Evolutionary conservation across 2,113 vertebrate species (phyloP).

Genomic region (Prunella fulvescens): DNA sequence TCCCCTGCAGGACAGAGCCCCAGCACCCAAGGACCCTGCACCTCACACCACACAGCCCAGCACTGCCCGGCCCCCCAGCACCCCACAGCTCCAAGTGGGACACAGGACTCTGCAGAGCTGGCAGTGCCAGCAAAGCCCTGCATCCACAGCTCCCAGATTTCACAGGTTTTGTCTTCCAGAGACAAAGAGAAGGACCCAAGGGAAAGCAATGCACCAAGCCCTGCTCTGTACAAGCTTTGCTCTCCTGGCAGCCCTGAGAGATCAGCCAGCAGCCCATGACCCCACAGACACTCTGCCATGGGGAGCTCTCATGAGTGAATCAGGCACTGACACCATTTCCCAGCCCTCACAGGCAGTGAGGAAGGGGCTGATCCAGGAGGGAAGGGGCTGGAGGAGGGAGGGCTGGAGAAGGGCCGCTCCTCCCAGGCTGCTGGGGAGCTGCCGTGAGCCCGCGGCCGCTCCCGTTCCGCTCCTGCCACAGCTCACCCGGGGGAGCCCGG

Average conservation of each 20-base stretch:
- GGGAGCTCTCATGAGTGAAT: background rate
- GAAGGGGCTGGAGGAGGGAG: background rate
- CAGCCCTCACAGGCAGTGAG: background rate
- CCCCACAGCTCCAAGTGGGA: fast-evolving
- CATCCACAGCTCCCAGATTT: background rate
- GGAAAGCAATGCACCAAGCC: background rate
- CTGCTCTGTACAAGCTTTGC: background rate
- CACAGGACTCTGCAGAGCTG: background rate
- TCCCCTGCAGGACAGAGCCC: background rate
- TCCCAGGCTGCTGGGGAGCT: background rate
- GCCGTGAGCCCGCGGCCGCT: background rate
- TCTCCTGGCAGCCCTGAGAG: background rate
- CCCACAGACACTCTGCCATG: background rate
- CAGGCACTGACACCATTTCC: background rate
- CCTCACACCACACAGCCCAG: fast-evolving
- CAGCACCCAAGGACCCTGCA: background rate
- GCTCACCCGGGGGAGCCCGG: fast-evolving
- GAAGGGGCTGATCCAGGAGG: background rate
- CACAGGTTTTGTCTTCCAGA: background rate
- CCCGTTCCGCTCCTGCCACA: background rate
- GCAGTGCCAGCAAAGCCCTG: background rate
- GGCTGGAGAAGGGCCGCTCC: background rate
- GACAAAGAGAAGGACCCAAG: background rate
- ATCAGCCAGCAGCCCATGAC: constrained; percentile 11
- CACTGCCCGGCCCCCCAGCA: background rate